These are phyloP conservation scores for Hemicrepidius hirtus DNA, from an alignment of 2,888 invertebrate genomes.

Conservation along the genomic window DNA sequence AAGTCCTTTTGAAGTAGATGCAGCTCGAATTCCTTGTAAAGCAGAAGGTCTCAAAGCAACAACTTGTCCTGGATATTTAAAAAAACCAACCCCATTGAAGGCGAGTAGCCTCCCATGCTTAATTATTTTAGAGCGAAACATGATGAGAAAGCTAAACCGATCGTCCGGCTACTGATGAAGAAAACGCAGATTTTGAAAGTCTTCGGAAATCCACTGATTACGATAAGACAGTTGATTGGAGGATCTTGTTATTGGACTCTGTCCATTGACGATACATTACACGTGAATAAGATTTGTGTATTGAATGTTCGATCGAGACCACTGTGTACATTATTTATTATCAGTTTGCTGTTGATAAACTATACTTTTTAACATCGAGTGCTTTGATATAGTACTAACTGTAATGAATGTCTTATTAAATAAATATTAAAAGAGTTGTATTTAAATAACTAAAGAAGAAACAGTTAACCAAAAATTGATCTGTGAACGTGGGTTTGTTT, in stretches of 20 bases:
- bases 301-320: slow-evolving; percentile 19
- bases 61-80: slow-evolving; percentile 64
- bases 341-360: background rate
- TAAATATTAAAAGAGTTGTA: no score
- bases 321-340: slow-evolving; percentile 21
- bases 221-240: slow-evolving; percentile 59
- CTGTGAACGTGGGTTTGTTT: no score
- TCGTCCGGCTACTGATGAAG: slow-evolving; percentile 18
- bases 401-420: no score
- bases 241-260: slow-evolving; percentile 60
- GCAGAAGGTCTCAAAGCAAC: slow-evolving; percentile 62
- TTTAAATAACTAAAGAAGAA: no score
- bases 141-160: slow-evolving; percentile 31
- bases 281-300: slow-evolving; percentile 36
- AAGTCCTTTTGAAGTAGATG: slow-evolving; percentile 66
- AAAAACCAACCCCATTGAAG: slow-evolving; percentile 64
- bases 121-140: slow-evolving; percentile 56
- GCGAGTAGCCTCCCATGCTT: slow-evolving; percentile 59
- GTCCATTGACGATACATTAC: slow-evolving; percentile 57
- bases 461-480: no score
- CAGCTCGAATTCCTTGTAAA: slow-evolving; percentile 52
- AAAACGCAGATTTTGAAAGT: slow-evolving; percentile 41
- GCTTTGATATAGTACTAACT: background rate
- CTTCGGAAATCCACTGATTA: slow-evolving; percentile 61
- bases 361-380: background rate